phyloP scores from a whole-genome alignment of 2,888 invertebrate genomes.

The Hyalella azteca region DNA sequence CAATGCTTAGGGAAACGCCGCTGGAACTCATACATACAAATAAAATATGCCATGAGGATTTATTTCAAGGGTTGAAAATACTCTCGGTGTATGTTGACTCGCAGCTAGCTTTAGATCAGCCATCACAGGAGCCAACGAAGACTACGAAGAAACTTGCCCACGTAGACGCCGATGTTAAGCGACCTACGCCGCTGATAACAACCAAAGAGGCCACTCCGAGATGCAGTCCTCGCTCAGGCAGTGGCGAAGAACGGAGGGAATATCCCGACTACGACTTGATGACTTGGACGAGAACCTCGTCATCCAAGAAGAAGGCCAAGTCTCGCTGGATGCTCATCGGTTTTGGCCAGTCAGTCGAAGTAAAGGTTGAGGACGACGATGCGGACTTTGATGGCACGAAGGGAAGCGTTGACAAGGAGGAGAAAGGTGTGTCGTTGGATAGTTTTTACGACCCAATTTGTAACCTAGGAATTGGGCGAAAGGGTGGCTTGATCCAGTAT shows the following conservation, averaged over 20 bases:
- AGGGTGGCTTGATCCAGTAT: slow-evolving; percentile 21
- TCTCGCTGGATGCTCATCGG: slow-evolving; percentile 35
- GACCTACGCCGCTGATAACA: background rate
- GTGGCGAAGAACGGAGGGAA: background rate
- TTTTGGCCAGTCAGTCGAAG: slow-evolving; percentile 35
- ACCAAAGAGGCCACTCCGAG: slow-evolving; percentile 15
- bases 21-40: too few relatives aligned
- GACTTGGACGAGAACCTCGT: background rate
- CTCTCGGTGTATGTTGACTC: too few relatives aligned
- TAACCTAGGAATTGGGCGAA: slow-evolving; percentile 9
- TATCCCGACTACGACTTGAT: background rate
- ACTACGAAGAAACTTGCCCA: too few relatives aligned
- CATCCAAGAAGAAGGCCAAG: background rate
- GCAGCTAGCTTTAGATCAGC: too few relatives aligned
- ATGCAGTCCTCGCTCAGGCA: background rate
- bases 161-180: too few relatives aligned
- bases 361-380: slow-evolving; percentile 22
- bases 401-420: background rate
- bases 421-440: background rate
- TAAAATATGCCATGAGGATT: too few relatives aligned
- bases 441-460: slow-evolving; percentile 33
- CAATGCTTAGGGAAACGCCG: too few relatives aligned
- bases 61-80: too few relatives aligned
- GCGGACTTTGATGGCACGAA: background rate
- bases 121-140: too few relatives aligned